Base-by-base conservation (phyloP, 30 jellyfish, hydroid and myxozoan species). In the Rhopilema esculentum region DNA sequence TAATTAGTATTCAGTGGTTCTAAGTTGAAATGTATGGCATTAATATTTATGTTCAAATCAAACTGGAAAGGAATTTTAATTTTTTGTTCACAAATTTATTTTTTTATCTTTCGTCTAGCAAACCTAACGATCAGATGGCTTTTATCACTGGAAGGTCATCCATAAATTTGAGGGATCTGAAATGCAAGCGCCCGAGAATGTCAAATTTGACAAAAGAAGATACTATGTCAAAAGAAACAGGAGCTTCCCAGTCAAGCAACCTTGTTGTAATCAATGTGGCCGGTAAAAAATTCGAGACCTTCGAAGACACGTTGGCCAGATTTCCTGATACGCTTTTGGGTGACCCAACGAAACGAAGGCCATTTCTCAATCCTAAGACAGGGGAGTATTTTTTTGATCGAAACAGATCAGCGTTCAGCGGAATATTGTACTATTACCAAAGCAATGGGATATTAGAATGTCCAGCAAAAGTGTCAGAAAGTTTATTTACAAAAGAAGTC, bases 361-460 rank as follows among this genome's bases (percentile, higher is more conserved):
- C 87, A 22, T 95, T 67, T 53, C 84, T 85, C 28, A 95, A 91
- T 82, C 95, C 88, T 6, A 86, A 80, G 61, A 90, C 91, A 30
- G 85, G 92, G 21, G 99, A 95, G 79, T 95, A 95, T 67, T 95
- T 95, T 80, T 89, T 95, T 78, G 99, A 95, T 69, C 85, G 99
- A 32, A 76, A 88, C 89, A 50, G 99, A 31, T 85, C 97, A 17
- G 97, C 99, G 18, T 95, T 95, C 75, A 91, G 86, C 66, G 99
- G 99, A 1, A 91, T 95, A 0, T 74, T 95, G 49, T 79, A 90
- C 64, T 95, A 87, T 69, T 95, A 95, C 80, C 99, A 95, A 66
- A 78, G 96, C 65, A 83, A 91, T 83, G 99, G 99, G 2, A 48
- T 63, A 23, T 24, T 95, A 67, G 99, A 95, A 78, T 72, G 97